These are phyloP conservation scores for Globodera ellingtonae DNA, from an alignment of 1,140 invertebrate species.

Conservation along the genomic window DNA sequence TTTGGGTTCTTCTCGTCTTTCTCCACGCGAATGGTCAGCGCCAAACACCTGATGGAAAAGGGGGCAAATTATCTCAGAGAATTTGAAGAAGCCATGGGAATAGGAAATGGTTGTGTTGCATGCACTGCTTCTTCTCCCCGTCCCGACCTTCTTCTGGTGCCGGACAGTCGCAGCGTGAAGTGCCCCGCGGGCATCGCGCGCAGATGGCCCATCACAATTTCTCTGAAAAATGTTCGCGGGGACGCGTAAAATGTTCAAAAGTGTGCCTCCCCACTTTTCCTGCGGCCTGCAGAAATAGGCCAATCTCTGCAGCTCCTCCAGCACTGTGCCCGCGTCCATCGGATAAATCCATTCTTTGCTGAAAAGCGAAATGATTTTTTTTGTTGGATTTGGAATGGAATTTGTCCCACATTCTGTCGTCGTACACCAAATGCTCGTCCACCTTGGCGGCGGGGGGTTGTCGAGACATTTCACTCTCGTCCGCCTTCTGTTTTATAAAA, in stretches of 20 bases:
- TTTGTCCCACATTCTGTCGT: conserved; percentile 21
- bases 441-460: neutral
- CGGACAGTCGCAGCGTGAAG: conserved; percentile 33
- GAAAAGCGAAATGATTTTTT: neutral
- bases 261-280: conserved; percentile 28
- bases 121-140: neutral
- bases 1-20: conserved; percentile 33
- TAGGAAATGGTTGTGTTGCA: no score
- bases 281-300: conserved; percentile 31
- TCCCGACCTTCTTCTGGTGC: conserved; percentile 10
- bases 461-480: neutral
- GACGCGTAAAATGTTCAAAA: neutral
- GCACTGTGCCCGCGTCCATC: conserved; percentile 21
- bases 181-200: conserved; percentile 19
- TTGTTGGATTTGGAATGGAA: neutral
- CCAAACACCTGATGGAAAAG: conserved; percentile 25
- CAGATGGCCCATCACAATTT: conserved; percentile 15
- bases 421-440: conserved; percentile 5
- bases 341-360: conserved; percentile 40
- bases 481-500: neutral
- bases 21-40: conserved; percentile 25
- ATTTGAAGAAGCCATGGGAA: no score
- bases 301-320: conserved; percentile 23
- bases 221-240: conserved; percentile 17
- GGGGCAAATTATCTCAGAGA: no score